These are phyloP conservation scores for Hippocampus comes DNA, from an alignment of 2,113 vertebrate genomes.

Conservation along the genomic window DNA sequence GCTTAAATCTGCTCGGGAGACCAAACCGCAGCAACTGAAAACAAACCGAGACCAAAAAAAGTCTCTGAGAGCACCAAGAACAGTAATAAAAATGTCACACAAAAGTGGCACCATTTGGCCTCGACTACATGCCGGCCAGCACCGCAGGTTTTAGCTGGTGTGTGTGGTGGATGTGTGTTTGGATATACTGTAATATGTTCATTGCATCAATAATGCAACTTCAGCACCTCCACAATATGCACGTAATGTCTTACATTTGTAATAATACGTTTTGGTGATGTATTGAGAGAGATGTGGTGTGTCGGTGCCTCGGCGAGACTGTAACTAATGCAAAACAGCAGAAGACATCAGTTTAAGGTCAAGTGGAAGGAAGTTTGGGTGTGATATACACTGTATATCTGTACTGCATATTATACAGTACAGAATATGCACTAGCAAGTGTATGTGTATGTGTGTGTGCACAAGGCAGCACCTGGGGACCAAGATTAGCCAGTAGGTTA, in stretches of 20 bases:
- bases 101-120: slow-evolving; percentile 56
- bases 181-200: slow-evolving; percentile 19
- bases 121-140: slow-evolving; percentile 49
- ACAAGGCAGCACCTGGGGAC: slow-evolving; percentile 66
- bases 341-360: slow-evolving; percentile 62
- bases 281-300: slow-evolving; percentile 9
- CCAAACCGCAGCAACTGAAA: slow-evolving; percentile 45
- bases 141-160: slow-evolving; percentile 46
- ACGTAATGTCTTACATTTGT: slow-evolving; percentile 31
- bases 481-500: slow-evolving; percentile 58
- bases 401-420: neutral
- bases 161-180: slow-evolving; percentile 17
- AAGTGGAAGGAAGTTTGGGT: slow-evolving; percentile 13
- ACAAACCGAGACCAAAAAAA: slow-evolving; percentile 37
- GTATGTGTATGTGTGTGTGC: slow-evolving; percentile 29
- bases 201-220: slow-evolving; percentile 32
- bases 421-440: neutral
- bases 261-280: slow-evolving; percentile 43
- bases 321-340: slow-evolving; percentile 42
- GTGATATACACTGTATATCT: neutral
- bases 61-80: slow-evolving; percentile 59
- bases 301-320: slow-evolving; percentile 35
- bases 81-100: slow-evolving; percentile 46
- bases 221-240: slow-evolving; percentile 33
- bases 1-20: slow-evolving; percentile 19